Percentiles rank a stretch among this genome's conserved stretches.
phyloP scores from a whole-genome alignment of 2,113 vertebrate species.

The Pogona vitticeps region DNA sequence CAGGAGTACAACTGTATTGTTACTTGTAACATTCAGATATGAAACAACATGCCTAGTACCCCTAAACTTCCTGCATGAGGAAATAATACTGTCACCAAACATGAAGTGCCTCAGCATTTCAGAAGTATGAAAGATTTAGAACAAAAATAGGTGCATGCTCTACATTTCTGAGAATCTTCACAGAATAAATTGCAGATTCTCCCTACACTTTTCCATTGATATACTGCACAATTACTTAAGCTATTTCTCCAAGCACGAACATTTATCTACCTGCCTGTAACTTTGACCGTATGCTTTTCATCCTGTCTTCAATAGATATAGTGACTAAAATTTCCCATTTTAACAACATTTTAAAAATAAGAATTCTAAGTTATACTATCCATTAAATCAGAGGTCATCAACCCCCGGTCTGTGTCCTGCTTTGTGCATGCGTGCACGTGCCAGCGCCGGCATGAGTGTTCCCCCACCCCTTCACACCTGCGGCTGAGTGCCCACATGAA shows the following conservation, averaged over 20 bases:
- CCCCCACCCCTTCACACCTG: no score
- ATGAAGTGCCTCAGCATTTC: conserved; percentile 33
- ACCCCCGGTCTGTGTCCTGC: no score
- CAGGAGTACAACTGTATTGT: not conserved
- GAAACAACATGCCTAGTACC: not conserved
- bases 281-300: not conserved
- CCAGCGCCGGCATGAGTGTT: no score
- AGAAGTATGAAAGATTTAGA: conserved; percentile 33
- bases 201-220: not conserved
- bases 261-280: not conserved
- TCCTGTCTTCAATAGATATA: not conserved
- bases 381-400: no score
- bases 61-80: not conserved
- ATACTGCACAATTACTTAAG: not conserved
- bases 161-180: conserved; percentile 28
- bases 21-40: not conserved
- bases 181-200: not conserved
- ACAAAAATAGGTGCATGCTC: conserved; percentile 29
- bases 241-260: not conserved
- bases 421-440: no score
- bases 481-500: no score
- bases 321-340: not conserved
- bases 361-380: no score
- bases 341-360: not conserved
- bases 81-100: conserved; percentile 22